Evolutionary conservation across 2,113 vertebrate species (phyloP).

Genomic region (Phainopepla nitens): DNA sequence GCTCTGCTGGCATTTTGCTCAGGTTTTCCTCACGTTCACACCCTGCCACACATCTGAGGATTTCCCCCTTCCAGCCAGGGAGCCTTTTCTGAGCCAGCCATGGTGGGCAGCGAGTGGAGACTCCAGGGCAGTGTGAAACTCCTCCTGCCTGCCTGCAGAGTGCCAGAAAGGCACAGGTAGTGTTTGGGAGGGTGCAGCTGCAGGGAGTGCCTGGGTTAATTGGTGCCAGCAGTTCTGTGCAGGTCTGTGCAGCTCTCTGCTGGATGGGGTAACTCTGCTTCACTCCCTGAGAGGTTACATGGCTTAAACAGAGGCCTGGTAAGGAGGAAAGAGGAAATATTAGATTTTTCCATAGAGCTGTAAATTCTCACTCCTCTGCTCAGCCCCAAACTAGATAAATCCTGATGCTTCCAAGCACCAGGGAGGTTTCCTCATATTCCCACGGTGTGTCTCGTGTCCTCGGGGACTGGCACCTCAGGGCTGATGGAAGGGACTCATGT

Average conservation of each 20-base stretch:
- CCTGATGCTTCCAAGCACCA: neutral
- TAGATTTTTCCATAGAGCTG: neutral
- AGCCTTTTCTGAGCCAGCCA: neutral
- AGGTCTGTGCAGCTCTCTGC: conserved; percentile 5
- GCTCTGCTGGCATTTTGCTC: neutral
- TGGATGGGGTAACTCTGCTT: neutral
- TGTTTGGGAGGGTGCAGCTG: neutral
- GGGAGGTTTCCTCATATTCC: neutral
- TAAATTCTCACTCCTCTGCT: neutral
- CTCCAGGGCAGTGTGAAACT: neutral
- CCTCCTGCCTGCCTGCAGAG: neutral
- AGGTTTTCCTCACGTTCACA: neutral
- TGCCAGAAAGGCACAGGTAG: rapidly evolving
- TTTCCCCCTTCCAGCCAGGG: neutral
- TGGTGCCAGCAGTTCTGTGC: neutral
- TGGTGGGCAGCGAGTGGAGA: rapidly evolving
- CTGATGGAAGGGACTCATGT: neutral
- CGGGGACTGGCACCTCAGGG: neutral
- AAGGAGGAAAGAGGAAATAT: neutral
- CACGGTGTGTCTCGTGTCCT: neutral
- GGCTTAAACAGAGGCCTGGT: neutral
- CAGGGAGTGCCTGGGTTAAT: neutral
- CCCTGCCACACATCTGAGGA: neutral
- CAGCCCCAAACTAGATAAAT: neutral
- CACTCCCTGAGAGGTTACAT: neutral